Conservation (phyloP, 2,113 vertebrate genomes). For the Oriolus oriolus region DNA sequence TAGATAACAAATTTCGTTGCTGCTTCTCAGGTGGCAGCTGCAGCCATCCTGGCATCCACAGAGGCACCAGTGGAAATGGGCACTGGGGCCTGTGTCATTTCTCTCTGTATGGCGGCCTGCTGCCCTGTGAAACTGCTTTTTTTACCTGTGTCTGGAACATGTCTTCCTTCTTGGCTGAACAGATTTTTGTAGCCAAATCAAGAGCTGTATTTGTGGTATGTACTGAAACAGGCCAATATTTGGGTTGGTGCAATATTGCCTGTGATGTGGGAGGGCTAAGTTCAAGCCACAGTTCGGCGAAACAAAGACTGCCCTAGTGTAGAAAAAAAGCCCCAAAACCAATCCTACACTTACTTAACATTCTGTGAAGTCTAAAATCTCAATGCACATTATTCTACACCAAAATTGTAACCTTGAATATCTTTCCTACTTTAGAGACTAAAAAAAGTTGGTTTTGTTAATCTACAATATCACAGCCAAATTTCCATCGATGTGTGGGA, state of each 20-base stretch:
- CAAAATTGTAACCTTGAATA: background rate
- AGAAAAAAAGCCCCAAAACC: background rate
- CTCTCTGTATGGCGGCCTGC: background rate
- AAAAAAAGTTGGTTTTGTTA: background rate
- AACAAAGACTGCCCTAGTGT: background rate
- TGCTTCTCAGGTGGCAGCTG: background rate
- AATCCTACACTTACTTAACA: background rate
- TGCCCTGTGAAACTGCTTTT: background rate
- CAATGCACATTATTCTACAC: rapidly evolving
- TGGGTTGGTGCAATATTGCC: background rate
- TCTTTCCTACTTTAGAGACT: background rate
- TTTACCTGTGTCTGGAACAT: background rate
- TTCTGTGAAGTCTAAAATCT: background rate
- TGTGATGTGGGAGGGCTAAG: background rate
- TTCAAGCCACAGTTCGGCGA: background rate
- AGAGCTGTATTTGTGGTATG: background rate
- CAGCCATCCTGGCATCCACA: background rate
- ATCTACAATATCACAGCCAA: background rate
- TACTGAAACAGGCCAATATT: background rate
- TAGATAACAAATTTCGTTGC: background rate
- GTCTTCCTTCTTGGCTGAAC: background rate
- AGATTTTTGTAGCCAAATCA: background rate
- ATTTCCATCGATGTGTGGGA: background rate
- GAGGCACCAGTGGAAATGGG: background rate
- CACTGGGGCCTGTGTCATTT: background rate